Conservation (phyloP, 2,113 vertebrate genomes). For the Pseudopipra pipra region DNA sequence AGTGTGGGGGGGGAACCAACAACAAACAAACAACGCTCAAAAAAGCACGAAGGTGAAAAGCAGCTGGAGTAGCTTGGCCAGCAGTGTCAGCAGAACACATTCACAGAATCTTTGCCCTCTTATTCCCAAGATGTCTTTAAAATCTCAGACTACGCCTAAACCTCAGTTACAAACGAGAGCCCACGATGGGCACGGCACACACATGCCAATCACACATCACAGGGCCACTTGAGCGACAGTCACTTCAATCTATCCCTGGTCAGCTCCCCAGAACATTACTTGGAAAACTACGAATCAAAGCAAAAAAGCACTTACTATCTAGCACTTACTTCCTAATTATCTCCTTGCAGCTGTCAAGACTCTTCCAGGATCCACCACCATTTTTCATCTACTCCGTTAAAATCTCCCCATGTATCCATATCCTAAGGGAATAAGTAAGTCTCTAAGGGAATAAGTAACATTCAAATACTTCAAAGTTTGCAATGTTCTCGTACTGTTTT, state of each 20-base stretch:
- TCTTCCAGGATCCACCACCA: background rate
- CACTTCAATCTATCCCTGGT: background rate
- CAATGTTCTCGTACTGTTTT: background rate
- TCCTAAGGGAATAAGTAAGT: background rate
- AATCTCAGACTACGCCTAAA: background rate
- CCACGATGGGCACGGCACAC: rapidly evolving
- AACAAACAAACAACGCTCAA: background rate
- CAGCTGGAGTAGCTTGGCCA: background rate
- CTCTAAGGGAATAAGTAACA: background rate
- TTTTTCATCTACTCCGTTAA: background rate
- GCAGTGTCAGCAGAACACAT: background rate
- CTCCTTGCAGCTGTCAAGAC: background rate
- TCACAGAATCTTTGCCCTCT: background rate
- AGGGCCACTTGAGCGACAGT: background rate
- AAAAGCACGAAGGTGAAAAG: background rate
- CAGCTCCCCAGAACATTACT: background rate
- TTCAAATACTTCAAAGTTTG: background rate
- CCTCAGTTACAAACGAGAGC: rapidly evolving
- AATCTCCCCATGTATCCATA: background rate
- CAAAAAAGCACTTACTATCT: background rate
- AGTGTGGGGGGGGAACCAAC: background rate
- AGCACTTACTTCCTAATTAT: background rate
- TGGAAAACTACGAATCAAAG: background rate
- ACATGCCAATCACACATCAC: background rate
- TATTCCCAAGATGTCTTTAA: background rate